A percentile compares a stretch with the other conserved stretches of the same genome.
Evolutionary conservation across 2,113 vertebrate species (phyloP).

Genomic region (Collichthys lucidus): DNA sequence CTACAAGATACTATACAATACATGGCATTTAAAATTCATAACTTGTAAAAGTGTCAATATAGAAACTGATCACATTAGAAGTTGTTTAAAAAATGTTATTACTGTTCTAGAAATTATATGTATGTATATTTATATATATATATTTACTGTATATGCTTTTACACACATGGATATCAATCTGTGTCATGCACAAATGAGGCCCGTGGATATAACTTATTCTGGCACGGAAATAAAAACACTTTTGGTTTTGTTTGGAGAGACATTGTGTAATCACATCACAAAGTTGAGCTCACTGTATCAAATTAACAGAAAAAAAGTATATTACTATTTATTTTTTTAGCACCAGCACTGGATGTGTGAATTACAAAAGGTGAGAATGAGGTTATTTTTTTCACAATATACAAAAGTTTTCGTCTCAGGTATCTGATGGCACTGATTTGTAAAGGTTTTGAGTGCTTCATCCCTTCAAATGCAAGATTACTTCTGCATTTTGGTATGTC

Average conservation of each 20-base stretch:
- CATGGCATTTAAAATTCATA: constrained; percentile 48
- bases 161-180: constrained; percentile 55
- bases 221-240: constrained; percentile 59
- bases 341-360: constrained; percentile 57
- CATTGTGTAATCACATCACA: constrained; percentile 50
- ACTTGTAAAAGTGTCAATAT: constrained; percentile 69
- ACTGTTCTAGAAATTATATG: constrained; percentile 65
- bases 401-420: constrained; percentile 20
- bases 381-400: background rate
- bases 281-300: constrained; percentile 51
- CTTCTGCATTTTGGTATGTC: background rate
- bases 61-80: constrained; percentile 75
- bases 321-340: constrained; percentile 42
- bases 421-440: constrained; percentile 23
- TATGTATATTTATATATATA: constrained; percentile 43
- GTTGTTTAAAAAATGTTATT: constrained; percentile 65
- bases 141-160: constrained; percentile 21
- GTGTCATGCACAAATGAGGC: constrained; percentile 69
- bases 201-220: constrained; percentile 45
- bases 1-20: constrained; percentile 54
- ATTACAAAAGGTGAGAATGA: constrained; percentile 30
- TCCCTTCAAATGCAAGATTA: background rate
- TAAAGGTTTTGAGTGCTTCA: background rate
- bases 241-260: constrained; percentile 41
- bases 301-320: constrained; percentile 45